These are phyloP conservation scores for Regulus satrapa DNA, from an alignment of 2,113 vertebrate species.

Conservation along the genomic window DNA sequence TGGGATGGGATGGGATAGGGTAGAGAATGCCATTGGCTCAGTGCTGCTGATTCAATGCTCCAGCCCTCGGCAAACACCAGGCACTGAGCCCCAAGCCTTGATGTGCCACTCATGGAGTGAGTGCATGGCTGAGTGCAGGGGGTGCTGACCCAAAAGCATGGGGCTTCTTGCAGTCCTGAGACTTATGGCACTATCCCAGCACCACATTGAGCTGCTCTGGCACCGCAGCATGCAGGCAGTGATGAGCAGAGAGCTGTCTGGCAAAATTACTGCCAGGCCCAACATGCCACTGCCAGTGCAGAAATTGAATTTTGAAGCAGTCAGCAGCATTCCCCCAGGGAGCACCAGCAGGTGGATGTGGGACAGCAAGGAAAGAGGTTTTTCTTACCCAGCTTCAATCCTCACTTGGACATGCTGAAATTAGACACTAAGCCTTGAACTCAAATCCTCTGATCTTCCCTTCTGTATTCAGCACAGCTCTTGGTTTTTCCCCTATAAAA, in stretches of 20 bases:
- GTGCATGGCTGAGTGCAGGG: neutral
- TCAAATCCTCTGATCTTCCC: neutral
- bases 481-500: neutral
- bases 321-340: neutral
- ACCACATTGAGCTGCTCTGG: rapidly evolving
- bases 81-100: neutral
- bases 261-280: neutral
- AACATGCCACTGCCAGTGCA: neutral
- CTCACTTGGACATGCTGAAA: neutral
- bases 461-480: neutral
- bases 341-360: rapidly evolving
- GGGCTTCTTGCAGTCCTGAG: neutral
- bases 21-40: neutral
- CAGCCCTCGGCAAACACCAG: neutral
- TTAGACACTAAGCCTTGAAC: neutral
- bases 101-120: neutral
- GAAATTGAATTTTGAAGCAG: neutral
- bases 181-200: neutral
- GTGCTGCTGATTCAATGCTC: neutral
- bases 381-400: neutral
- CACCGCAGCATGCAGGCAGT: neutral
- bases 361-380: neutral
- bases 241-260: neutral
- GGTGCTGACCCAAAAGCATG: neutral
- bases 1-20: neutral